Base-by-base conservation (phyloP, 2,113 vertebrate genomes). In the Cyanoramphus novaezelandiae region DNA sequence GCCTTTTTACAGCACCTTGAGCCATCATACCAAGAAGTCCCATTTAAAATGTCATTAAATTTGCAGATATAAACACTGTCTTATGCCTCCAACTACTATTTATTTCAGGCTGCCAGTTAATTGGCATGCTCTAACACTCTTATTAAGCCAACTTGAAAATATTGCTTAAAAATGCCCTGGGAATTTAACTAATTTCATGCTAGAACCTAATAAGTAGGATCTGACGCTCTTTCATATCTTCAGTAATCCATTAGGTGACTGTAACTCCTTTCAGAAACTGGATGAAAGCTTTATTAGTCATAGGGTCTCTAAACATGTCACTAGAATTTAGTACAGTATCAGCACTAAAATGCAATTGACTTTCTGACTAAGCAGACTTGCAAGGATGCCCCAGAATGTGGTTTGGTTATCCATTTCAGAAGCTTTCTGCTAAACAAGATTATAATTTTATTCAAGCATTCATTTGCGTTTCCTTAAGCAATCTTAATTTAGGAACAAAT, bases 131-230 rank as follows among this genome's bases (percentile, higher is more conserved):
- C 96, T 97, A 98, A 97, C 95, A 97, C 78, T 89, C 86, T 95
- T 97, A 96, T 96, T 97, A 97, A 97, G 86, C 86, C 82, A 91
- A 85, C 97, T 97, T 97, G 95, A 96, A 97, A 97, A 97, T 97
- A 98, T 95, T 98, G 94, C 98, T 97, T 98, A 82, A 97, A 95
- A 97, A 97, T 90, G 91, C 95, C 96, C 97, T 90, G 97, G 97
- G 97, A 98, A 97, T 98, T 97, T 95, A 97, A 97, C 95, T 98
- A 97, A 98, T 98, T 98, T 98, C 97, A 97, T 98, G 97, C 97
- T 98, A 98, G 95, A 98, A 97, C 95, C 95, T 98, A 98, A 93
- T 97, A 98, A 98, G 96, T 92, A 97, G 93, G 88, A 97, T 98
- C 97, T 82, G 80, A 97, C 88, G 91, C 82, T 98, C 93, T 98